These are phyloP conservation scores for Arrhamphus sclerolepis DNA, from an alignment of 2,797 vertebrate species.

Conservation along the genomic window DNA sequence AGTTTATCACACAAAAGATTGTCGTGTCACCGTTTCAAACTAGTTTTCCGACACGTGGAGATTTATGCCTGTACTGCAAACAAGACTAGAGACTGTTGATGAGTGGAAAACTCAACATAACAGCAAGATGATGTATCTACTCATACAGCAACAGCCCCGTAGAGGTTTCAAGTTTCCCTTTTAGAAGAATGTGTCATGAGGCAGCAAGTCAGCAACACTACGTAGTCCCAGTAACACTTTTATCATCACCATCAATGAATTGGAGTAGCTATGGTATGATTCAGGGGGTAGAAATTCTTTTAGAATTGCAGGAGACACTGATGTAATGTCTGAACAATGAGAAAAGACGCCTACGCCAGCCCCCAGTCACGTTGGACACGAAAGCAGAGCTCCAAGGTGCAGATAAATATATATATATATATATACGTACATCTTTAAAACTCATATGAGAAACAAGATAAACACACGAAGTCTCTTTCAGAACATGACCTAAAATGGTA, in stretches of 20 bases:
- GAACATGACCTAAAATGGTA: slow-evolving; percentile 79
- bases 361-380: slow-evolving; percentile 51
- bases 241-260: slow-evolving; percentile 46
- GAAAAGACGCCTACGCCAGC: slow-evolving; percentile 48
- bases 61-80: background rate
- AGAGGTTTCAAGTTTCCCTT: slow-evolving; percentile 62
- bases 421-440: slow-evolving; percentile 36
- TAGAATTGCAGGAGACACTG: slow-evolving; percentile 56
- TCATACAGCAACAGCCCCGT: slow-evolving; percentile 19
- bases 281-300: slow-evolving; percentile 68
- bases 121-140: slow-evolving; percentile 40
- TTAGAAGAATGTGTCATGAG: slow-evolving; percentile 35
- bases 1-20: no score
- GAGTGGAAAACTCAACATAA: slow-evolving; percentile 30
- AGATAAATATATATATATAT: slow-evolving; percentile 42
- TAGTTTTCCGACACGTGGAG: background rate
- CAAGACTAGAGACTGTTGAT: slow-evolving; percentile 9
- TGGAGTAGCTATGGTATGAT: slow-evolving; percentile 55
- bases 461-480: slow-evolving; percentile 56
- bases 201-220: slow-evolving; percentile 53
- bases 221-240: slow-evolving; percentile 41
- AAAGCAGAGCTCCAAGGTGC: slow-evolving; percentile 31
- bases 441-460: slow-evolving; percentile 50
- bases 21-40: background rate
- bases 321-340: slow-evolving; percentile 73